phyloP scores from a whole-genome alignment of 2,113 vertebrate species.

The Tinamus guttatus region DNA sequence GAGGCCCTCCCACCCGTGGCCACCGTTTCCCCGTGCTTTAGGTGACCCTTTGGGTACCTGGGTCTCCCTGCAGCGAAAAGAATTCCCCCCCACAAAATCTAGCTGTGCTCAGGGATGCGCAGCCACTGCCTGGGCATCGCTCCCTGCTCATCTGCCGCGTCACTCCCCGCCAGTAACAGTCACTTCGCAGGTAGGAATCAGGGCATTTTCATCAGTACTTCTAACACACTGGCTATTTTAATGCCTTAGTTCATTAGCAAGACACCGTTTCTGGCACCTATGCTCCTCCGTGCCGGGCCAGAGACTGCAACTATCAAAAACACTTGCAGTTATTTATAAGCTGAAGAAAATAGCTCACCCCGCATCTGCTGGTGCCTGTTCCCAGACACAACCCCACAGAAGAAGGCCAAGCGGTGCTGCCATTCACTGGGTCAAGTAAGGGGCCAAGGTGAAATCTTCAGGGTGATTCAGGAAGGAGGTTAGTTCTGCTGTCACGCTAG shows the following conservation, averaged over 20 bases:
- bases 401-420: background rate
- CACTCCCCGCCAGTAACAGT: background rate
- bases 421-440: background rate
- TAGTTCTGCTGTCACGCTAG: background rate
- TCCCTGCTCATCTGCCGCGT: background rate
- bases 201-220: background rate
- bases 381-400: fast-evolving
- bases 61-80: background rate
- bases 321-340: background rate
- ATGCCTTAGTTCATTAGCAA: conserved; percentile 10
- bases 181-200: background rate
- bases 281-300: background rate
- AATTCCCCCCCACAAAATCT: background rate
- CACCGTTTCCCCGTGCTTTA: conserved; percentile 1
- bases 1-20: background rate
- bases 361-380: background rate
- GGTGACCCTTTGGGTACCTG: background rate
- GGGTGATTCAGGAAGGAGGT: background rate
- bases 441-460: background rate
- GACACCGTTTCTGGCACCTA: conserved; percentile 3
- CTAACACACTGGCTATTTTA: conserved; percentile 3
- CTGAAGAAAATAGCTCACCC: background rate
- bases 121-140: background rate
- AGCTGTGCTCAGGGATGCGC: background rate
- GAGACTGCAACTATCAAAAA: background rate